Percentiles rank a stretch among this genome's conserved stretches.
Evolutionary conservation across 2,888 invertebrate genomes (phyloP).

Genomic region (Blera fallax): DNA sequence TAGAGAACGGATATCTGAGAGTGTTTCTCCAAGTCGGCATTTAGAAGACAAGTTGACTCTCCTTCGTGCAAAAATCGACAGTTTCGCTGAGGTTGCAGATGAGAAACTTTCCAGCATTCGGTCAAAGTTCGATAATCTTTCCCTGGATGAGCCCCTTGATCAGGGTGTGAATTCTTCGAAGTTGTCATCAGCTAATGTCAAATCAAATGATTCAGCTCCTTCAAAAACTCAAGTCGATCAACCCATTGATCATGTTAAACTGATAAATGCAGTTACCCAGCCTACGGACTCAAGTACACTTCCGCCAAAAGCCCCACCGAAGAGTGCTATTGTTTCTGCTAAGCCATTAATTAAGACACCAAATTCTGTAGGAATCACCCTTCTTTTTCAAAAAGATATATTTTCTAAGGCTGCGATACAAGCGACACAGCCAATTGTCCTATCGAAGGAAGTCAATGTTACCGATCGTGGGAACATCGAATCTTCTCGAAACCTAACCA

Average conservation of each 20-base stretch:
- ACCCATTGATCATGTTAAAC: neutral
- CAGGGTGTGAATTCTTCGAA: neutral
- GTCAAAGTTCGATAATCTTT: constrained; percentile 36
- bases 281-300: neutral
- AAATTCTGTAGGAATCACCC: constrained; percentile 54
- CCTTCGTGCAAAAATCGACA: constrained; percentile 60
- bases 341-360: constrained; percentile 16
- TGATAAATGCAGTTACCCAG: neutral
- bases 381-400: constrained; percentile 36
- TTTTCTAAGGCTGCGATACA: neutral
- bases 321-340: neutral
- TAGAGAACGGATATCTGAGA: constrained; percentile 24
- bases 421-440: neutral
- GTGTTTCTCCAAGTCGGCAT: constrained; percentile 38
- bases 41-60: constrained; percentile 39
- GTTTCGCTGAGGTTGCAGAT: constrained; percentile 62
- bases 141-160: neutral
- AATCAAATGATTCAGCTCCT: neutral
- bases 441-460: neutral
- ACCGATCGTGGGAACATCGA: neutral
- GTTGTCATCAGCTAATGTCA: neutral
- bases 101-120: constrained; percentile 52
- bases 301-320: neutral
- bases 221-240: neutral
- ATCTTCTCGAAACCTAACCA: no score